phyloP scores from a whole-genome alignment of 2,888 invertebrate species.

The Polydrusus tereticollis region DNA sequence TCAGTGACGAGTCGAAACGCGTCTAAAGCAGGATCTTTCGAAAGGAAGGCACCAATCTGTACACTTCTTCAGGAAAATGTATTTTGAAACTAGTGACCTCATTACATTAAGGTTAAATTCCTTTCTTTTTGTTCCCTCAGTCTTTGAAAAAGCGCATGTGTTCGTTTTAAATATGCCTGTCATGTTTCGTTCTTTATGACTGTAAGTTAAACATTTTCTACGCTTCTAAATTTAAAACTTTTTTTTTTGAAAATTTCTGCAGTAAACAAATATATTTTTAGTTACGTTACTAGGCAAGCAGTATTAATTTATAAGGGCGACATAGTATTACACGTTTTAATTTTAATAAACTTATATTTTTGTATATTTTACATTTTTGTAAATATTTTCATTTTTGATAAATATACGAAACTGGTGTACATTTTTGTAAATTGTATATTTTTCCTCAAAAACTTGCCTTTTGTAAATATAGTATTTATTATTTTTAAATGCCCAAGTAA shows the following conservation, averaged over 20 bases:
- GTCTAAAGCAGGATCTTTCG: too few species aligned
- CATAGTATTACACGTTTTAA: constrained; percentile 12
- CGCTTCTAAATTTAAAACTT: background rate
- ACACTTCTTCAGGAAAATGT: too few species aligned
- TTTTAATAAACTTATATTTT: constrained; percentile 28
- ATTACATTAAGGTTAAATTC: background rate
- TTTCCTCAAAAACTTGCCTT: constrained; percentile 56
- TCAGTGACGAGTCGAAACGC: too few species aligned
- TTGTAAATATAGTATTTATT: constrained; percentile 55
- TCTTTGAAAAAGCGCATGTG: background rate
- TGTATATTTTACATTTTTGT: constrained; percentile 34
- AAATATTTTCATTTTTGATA: constrained; percentile 35
- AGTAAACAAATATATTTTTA: background rate
- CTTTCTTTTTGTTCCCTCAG: background rate
- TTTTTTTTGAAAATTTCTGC: background rate
- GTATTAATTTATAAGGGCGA: constrained; percentile 20
- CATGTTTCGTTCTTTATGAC: too few species aligned
- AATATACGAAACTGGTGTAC: constrained; percentile 49
- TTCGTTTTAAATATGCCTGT: too few species aligned
- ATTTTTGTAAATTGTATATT: constrained; percentile 60
- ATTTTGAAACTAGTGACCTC: too few species aligned
- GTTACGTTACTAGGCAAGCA: constrained; percentile 14
- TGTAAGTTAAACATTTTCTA: too few species aligned
- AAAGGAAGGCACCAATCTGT: too few species aligned
- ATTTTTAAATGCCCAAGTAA: constrained; percentile 20